A percentile compares a stretch with the other conserved stretches of the same genome.
These are phyloP conservation scores for Willisornis vidua DNA, from an alignment of 2,113 vertebrate species.

Conservation along the genomic window DNA sequence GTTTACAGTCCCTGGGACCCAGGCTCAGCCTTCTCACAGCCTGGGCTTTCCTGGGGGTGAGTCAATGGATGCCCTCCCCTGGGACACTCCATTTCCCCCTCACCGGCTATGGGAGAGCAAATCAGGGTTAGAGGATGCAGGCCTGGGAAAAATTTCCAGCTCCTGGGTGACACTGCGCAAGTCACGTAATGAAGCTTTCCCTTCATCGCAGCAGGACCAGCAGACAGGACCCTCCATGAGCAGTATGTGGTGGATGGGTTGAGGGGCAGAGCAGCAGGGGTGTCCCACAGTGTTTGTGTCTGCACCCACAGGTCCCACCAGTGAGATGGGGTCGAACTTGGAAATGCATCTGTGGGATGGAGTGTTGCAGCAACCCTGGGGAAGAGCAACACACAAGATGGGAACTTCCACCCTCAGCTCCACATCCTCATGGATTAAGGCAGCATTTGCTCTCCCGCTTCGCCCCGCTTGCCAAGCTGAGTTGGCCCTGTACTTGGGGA, in stretches of 20 bases:
- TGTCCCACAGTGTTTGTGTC: neutral
- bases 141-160: slow-evolving; percentile 34
- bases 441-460: neutral
- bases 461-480: neutral
- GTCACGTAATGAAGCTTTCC: neutral
- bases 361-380: slow-evolving; percentile 40
- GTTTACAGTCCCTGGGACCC: neutral
- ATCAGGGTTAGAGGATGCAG: neutral
- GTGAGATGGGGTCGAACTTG: slow-evolving; percentile 77
- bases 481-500: neutral
- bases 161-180: neutral
- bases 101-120: neutral
- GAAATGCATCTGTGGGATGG: slow-evolving; percentile 35
- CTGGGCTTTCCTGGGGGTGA: slow-evolving; percentile 16
- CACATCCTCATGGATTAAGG: neutral
- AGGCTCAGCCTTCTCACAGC: slow-evolving; percentile 32
- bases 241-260: neutral
- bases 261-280: neutral
- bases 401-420: neutral
- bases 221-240: neutral
- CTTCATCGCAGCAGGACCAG: neutral
- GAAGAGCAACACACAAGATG: neutral
- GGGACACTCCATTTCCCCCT: neutral
- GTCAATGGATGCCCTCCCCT: slow-evolving; percentile 37
- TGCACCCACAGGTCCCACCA: neutral